Conservation (phyloP, 2,113 vertebrate genomes). For the Nycticorax nycticorax region DNA sequence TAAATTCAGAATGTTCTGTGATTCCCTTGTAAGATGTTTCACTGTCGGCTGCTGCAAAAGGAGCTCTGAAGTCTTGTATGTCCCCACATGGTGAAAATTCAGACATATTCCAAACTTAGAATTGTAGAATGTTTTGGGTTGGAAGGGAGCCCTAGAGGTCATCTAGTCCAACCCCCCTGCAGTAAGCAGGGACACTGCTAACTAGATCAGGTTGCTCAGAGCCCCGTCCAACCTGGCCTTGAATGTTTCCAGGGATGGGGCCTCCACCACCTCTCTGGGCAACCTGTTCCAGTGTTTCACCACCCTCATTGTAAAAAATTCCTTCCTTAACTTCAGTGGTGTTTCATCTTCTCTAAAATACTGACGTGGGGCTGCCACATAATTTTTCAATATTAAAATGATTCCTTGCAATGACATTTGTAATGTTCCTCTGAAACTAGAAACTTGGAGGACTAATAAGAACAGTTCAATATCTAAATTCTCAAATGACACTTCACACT, state of each 20-base stretch:
- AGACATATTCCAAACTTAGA: neutral
- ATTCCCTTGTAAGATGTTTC: neutral
- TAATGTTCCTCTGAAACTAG: neutral
- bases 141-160: too few relatives aligned
- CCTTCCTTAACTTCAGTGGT: neutral
- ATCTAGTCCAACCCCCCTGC: too few relatives aligned
- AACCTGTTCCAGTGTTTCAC: too few relatives aligned
- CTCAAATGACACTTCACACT: neutral
- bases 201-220: too few relatives aligned
- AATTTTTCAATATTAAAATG: neutral
- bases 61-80: neutral
- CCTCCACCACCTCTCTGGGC: too few relatives aligned
- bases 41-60: neutral
- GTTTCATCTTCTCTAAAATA: neutral
- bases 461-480: neutral
- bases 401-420: neutral
- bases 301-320: too few relatives aligned
- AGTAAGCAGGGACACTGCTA: too few relatives aligned
- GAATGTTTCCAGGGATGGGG: too few relatives aligned
- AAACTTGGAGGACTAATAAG: neutral
- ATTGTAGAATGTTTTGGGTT: too few relatives aligned
- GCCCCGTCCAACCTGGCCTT: too few relatives aligned
- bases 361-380: neutral
- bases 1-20: neutral
- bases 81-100: neutral